These are phyloP conservation scores for Drosophila pseudotalamancana DNA, from an alignment of 2,888 invertebrate genomes.

Conservation along the genomic window DNA sequence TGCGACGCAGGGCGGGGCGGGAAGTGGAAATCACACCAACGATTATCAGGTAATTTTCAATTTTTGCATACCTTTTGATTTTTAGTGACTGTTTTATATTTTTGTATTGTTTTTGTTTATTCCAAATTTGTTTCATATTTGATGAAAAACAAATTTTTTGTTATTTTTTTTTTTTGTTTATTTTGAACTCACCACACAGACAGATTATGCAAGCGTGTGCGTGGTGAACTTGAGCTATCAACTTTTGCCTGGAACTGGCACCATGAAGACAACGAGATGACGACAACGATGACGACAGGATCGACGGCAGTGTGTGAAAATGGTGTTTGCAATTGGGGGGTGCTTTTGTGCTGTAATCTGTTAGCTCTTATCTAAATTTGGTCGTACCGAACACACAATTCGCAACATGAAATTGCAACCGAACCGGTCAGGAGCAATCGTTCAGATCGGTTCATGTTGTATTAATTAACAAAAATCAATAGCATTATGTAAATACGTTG, in stretches of 20 bases:
- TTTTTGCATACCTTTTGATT: slow-evolving; percentile 68
- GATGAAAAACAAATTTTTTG: slow-evolving; percentile 72
- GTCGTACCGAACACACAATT: slow-evolving; percentile 38
- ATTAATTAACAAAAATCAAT: slow-evolving; percentile 74
- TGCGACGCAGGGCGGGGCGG: slow-evolving; percentile 66
- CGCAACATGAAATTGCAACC: slow-evolving; percentile 39
- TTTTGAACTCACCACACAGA: slow-evolving; percentile 77
- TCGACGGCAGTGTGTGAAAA: slow-evolving; percentile 47
- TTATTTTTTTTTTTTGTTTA: slow-evolving; percentile 49
- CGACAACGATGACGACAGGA: slow-evolving; percentile 46
- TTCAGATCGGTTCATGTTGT: slow-evolving; percentile 71
- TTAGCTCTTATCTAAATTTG: slow-evolving; percentile 62
- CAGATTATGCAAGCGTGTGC: slow-evolving; percentile 72
- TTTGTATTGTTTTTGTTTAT: slow-evolving; percentile 39
- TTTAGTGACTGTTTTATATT: slow-evolving; percentile 40
- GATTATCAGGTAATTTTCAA: slow-evolving; percentile 74
- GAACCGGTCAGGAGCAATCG: slow-evolving; percentile 69
- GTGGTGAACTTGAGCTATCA: slow-evolving; percentile 67
- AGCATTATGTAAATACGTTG: slow-evolving; percentile 66
- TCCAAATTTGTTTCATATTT: slow-evolving; percentile 76
- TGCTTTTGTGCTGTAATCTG: slow-evolving; percentile 72
- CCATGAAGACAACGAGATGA: slow-evolving; percentile 54
- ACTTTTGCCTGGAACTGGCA: slow-evolving; percentile 55
- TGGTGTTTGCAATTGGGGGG: slow-evolving; percentile 57
- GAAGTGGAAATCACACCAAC: slow-evolving; percentile 80